These are phyloP conservation scores for Columbina picui DNA, from an alignment of 2,113 vertebrate genomes.

Conservation along the genomic window DNA sequence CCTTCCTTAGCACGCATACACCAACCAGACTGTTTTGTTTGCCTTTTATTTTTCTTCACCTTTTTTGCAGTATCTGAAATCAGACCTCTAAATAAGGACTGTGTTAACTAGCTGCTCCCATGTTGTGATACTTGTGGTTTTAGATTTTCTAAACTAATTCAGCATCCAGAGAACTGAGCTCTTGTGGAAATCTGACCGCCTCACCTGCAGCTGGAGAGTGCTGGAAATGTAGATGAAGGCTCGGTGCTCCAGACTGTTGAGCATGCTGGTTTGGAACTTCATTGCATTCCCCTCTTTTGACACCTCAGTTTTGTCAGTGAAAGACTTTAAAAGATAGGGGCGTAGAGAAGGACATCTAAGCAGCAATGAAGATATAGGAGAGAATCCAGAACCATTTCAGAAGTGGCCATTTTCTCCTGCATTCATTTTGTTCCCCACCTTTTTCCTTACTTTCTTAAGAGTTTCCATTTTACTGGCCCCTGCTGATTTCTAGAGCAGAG, in stretches of 20 bases:
- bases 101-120: background rate
- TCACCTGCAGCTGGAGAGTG: background rate
- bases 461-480: background rate
- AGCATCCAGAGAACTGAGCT: background rate
- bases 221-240: background rate
- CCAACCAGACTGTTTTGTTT: background rate
- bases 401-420: background rate
- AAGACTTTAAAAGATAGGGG: background rate
- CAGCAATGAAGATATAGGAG: background rate
- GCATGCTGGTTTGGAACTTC: background rate
- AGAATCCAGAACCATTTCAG: background rate
- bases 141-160: background rate
- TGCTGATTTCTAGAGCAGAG: background rate
- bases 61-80: background rate
- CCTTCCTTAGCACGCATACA: background rate
- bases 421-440: background rate
- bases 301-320: background rate
- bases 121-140: background rate
- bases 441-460: background rate
- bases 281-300: background rate
- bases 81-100: background rate
- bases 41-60: background rate
- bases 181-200: rapidly evolving
- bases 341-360: rapidly evolving
- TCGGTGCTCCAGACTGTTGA: background rate